These are phyloP conservation scores for Furcula furcula DNA, from an alignment of 2,888 invertebrate species.

Conservation along the genomic window DNA sequence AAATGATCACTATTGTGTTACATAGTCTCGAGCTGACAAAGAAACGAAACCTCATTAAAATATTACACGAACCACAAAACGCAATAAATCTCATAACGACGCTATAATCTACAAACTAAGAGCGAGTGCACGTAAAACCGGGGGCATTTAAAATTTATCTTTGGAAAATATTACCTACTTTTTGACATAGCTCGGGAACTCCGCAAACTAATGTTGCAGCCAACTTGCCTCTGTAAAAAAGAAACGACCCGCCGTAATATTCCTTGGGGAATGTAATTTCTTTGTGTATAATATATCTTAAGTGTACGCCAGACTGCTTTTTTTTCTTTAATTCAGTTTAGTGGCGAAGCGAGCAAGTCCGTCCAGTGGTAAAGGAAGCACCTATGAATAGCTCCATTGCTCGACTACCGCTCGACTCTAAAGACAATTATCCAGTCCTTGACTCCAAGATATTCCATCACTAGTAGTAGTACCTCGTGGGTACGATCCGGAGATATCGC, in stretches of 20 bases:
- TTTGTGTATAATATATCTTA: constrained; percentile 42
- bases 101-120: constrained; percentile 66
- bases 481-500: too few relatives aligned
- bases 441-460: too few relatives aligned
- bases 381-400: too few relatives aligned
- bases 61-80: constrained; percentile 44
- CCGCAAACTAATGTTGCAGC: constrained; percentile 61
- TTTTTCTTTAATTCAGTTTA: too few relatives aligned
- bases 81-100: constrained; percentile 53
- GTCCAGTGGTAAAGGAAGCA: too few relatives aligned
- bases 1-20: too few relatives aligned
- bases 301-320: constrained; percentile 31
- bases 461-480: too few relatives aligned
- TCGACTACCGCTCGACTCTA: too few relatives aligned
- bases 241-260: constrained; percentile 50
- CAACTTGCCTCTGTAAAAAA: constrained; percentile 53
- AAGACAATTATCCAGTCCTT: too few relatives aligned
- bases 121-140: constrained; percentile 62
- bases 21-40: constrained; percentile 23
- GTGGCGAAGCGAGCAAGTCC: too few relatives aligned
- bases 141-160: constrained; percentile 70
- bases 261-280: constrained; percentile 50
- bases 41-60: constrained; percentile 42
- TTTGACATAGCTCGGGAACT: constrained; percentile 55
- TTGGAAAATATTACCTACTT: constrained; percentile 69